Evolutionary conservation across 2,797 vertebrate species (phyloP), one percentile per base, ranked within the genome.

Genomic region (Macrochelys suwanniensis): DNA sequence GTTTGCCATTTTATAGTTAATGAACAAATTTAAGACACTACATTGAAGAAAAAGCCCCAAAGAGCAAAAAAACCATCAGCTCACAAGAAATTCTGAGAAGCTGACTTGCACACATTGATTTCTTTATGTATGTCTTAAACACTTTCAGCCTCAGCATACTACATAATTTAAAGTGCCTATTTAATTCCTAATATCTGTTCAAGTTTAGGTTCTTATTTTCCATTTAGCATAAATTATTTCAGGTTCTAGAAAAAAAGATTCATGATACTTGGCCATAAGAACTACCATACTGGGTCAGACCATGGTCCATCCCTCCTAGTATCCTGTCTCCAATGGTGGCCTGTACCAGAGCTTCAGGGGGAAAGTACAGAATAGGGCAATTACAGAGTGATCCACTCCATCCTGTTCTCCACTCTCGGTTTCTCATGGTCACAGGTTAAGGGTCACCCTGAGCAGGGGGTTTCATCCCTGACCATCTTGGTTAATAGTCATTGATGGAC

Each of bases 61-160:
- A 50, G 56, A 37, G 19, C 25, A 56, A 37, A 42, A 76, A 6
- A 31, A 9, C 4, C 3, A 57, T 31, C 23, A 84, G 71, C 15
- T 82, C 85, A 80, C 31, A 89, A 90, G 86, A 95, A 47, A 1
- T 13, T 50, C 13, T 15, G 65, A 91, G 81, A 37, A 89, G 11
- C 25, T 3, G 3, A 82, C 5, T 19, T 26, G 37, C 11, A 28
- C 6, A 42, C 25, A 26, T 7, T 65, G n/a, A 53, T 65, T 68
- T 45, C 50, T 28, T 45, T 79, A 23, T 21, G n/a, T 5, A 47
- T 25, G 25, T 76, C 37, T 47, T 47, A 76, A 47, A 76, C 17
- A 9, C 25, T 74, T 88, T 74, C 23, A 16, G 9, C 56, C 86
- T 89, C 42, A 89, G 37, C 7, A 95, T 51, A 89, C 86, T 77